Evolutionary conservation across 2,888 invertebrate species (phyloP).

Genomic region (Cylloceria caligata): DNA sequence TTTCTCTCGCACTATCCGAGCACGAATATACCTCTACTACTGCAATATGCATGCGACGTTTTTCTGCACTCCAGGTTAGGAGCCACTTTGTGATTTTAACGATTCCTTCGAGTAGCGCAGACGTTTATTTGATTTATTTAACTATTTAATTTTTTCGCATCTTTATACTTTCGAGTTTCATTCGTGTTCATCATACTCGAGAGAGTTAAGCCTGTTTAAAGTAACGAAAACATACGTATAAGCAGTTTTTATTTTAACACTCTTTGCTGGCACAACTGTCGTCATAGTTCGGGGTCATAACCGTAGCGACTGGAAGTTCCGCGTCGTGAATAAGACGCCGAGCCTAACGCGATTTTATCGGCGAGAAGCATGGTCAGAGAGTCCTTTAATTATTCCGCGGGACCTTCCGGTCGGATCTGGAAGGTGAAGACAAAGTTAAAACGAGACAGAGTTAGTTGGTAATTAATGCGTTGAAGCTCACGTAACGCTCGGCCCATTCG

Average conservation of each 20-base stretch:
- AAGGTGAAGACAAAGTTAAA: constrained; percentile 22
- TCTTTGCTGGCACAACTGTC: too few species aligned
- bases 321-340: constrained; percentile 10
- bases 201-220: neutral
- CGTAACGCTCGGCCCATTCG: constrained; percentile 43
- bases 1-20: neutral
- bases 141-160: constrained; percentile 1
- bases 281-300: neutral
- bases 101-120: neutral
- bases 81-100: constrained; percentile 47
- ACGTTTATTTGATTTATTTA: constrained; percentile 15
- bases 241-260: too few species aligned
- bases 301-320: neutral
- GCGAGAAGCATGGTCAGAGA: constrained; percentile 24
- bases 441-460: constrained; percentile 24
- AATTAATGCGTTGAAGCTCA: constrained; percentile 63
- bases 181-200: neutral
- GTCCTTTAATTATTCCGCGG: constrained; percentile 54
- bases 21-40: constrained; percentile 25
- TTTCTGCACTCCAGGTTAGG: constrained; percentile 9
- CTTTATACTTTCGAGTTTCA: neutral
- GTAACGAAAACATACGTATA: neutral
- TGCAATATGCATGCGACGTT: constrained; percentile 22
- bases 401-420: constrained; percentile 46
- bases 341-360: constrained; percentile 29